Percentiles rank a stretch among this genome's conserved stretches.
These are phyloP conservation scores for Epinotia bilunana DNA, from an alignment of 2,888 invertebrate species.

Conservation along the genomic window DNA sequence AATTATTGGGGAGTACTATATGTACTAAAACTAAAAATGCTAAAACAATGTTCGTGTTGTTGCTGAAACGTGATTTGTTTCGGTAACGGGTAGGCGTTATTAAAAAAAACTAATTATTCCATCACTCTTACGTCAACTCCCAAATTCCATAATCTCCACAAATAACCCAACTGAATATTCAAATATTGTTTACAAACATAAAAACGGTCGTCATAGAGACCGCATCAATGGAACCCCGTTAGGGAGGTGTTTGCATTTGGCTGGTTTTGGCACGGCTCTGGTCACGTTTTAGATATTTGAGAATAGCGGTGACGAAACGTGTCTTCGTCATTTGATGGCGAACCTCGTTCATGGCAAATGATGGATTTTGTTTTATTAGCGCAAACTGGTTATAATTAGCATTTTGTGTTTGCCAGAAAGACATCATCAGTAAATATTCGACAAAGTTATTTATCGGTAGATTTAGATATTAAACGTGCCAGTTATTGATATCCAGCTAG, in stretches of 20 bases:
- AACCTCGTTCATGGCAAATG: constrained; percentile 31
- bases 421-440: neutral
- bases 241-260: constrained; percentile 50
- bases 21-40: no score
- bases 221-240: constrained; percentile 49
- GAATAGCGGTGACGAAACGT: constrained; percentile 56
- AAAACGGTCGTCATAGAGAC: constrained; percentile 37
- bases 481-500: neutral
- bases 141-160: constrained; percentile 21
- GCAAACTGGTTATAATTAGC: constrained; percentile 25
- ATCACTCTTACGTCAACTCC: neutral
- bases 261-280: constrained; percentile 50
- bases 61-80: neutral
- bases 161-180: constrained; percentile 24
- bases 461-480: neutral
- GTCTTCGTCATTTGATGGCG: constrained; percentile 42
- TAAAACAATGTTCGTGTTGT: neutral
- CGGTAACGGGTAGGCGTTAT: neutral
- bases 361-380: constrained; percentile 40
- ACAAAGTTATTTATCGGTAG: neutral
- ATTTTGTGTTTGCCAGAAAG: constrained; percentile 33
- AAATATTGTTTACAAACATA: constrained; percentile 43
- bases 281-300: constrained; percentile 52
- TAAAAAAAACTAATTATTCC: neutral
- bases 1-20: no score